A percentile compares a stretch with the other conserved stretches of the same genome.
Evolutionary conservation across 2,113 vertebrate genomes (phyloP).

Genomic region (Pan paniscus): DNA sequence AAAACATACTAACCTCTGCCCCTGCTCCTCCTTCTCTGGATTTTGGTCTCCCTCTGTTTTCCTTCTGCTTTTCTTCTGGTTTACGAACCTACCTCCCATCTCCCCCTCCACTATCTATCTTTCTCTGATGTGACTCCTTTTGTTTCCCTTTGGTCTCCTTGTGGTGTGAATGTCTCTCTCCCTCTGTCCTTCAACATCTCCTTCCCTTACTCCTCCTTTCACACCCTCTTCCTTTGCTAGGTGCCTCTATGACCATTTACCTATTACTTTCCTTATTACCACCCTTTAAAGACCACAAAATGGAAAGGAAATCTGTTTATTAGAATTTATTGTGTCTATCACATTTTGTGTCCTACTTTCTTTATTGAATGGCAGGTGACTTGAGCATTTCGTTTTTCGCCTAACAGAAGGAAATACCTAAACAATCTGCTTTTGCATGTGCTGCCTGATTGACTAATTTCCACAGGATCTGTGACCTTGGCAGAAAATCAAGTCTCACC

Average conservation of each 20-base stretch:
- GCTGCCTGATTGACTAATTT: background rate
- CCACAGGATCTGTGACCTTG: background rate
- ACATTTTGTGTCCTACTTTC: background rate
- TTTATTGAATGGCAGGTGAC: background rate
- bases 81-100: background rate
- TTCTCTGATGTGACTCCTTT: background rate
- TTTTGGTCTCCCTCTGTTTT: background rate
- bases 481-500: conserved; percentile 6
- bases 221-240: background rate
- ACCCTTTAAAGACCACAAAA: background rate
- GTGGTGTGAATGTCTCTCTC: background rate
- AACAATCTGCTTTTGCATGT: background rate
- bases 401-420: conserved; percentile 17
- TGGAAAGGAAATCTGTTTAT: background rate
- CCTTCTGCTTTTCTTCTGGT: background rate
- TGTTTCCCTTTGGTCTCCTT: background rate
- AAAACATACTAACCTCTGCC: background rate
- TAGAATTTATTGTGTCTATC: background rate
- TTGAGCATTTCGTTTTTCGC: conserved; percentile 16
- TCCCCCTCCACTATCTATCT: background rate
- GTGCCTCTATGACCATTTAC: background rate
- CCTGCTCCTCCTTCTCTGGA: background rate
- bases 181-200: background rate
- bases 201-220: background rate
- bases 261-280: background rate